Evolutionary conservation across 2,113 vertebrate genomes (phyloP), one percentile per base, ranked within the genome.

Genomic region (Neopipo cinnamomea): DNA sequence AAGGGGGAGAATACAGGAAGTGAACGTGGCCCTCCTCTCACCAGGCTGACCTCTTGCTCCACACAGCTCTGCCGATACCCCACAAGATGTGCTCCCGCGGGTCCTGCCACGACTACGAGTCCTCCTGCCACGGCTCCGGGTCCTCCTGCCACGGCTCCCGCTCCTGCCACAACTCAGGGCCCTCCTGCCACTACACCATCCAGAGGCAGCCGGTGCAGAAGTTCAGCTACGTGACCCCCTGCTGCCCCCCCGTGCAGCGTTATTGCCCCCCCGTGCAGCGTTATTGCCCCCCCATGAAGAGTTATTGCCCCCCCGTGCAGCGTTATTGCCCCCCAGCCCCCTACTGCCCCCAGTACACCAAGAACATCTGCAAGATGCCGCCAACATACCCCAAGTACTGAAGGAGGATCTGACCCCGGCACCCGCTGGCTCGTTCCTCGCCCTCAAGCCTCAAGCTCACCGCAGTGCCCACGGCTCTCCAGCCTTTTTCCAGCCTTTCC

Each of bases 341-440:
- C 10, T 88, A 28, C 11, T 93, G 73, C 8, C 67, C 95, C 71
- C 95, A 83, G 63, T 33, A 42, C 72, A 17, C 92, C 92, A 79
- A 82, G 67, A 95, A 79, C 70, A 39, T 72, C 90, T 91, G 93
- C 90, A 71, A 91, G 65, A 89, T 94, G 87, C 92, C 66, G 0
- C 11, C 18, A 0, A 27, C 1, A 0, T 95, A 9, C 52, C 91
- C 93, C 70, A 96, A 93, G 30, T 96, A 65, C 19, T 92, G 77
- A 35, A 16, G 56, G n/a, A 53, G 49, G 12, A 78, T 67, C 42
- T 0, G 0, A 6, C 1, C 0, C 13, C n/a, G n/a, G n/a, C n/a
- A n/a, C n/a, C n/a, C n/a, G n/a, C n/a, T n/a, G n/a, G n/a, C 12
- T 50, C 1, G 0, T 16, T 68, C 27, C 53, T 66, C 4, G 0